These are phyloP conservation scores for Solea solea DNA, from an alignment of 2,113 vertebrate species.

Conservation along the genomic window DNA sequence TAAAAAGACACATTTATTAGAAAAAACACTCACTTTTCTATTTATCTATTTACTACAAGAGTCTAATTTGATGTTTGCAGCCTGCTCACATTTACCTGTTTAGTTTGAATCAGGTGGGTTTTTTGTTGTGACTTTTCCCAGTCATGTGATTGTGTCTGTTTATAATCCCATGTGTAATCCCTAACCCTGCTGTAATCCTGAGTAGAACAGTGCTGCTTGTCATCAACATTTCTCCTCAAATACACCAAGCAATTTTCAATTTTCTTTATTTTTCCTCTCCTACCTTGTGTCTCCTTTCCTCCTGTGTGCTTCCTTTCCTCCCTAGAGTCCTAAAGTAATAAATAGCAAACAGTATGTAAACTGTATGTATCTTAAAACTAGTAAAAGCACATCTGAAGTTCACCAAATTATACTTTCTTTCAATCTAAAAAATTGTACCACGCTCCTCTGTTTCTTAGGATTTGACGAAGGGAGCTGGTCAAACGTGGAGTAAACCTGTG, in stretches of 20 bases:
- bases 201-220: background rate
- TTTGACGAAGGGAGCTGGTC: slow-evolving; percentile 9
- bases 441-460: slow-evolving; percentile 45
- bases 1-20: no score
- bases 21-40: no score
- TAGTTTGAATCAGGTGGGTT: slow-evolving; percentile 44
- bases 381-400: no score
- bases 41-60: no score
- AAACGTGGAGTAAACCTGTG: slow-evolving; percentile 29
- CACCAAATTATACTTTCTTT: no score
- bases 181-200: slow-evolving; percentile 2
- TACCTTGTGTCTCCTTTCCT: no score
- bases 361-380: no score
- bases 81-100: background rate
- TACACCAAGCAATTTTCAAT: no score
- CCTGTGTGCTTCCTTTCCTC: no score
- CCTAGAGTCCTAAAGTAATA: no score
- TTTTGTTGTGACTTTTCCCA: slow-evolving; percentile 13
- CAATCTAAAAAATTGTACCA: background rate
- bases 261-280: no score
- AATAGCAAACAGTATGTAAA: no score
- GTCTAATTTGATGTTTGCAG: background rate
- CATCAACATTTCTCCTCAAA: background rate
- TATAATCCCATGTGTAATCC: slow-evolving; percentile 4
- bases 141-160: background rate